Base-by-base conservation (phyloP, 2,888 invertebrate genomes). In the Neria commutata region DNA sequence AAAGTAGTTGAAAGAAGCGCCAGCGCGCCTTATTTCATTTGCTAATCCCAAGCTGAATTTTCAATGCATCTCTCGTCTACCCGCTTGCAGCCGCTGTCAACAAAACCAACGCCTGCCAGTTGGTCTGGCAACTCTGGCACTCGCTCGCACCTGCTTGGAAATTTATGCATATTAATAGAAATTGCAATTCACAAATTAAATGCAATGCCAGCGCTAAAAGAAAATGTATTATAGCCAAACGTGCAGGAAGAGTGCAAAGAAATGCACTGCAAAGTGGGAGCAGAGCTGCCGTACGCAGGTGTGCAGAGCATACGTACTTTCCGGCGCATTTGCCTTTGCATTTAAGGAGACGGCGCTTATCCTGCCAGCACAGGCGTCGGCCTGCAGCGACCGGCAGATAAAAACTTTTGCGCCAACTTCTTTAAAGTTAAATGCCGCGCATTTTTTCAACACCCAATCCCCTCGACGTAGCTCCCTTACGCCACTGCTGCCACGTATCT, bases 131-230 rank as follows among this genome's bases (percentile, higher is more conserved):
- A 14, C 6, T 33, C 14, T n/a, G 4, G 47, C 26, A 5, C 25
- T 14, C 29, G n/a, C 17, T 17, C 48, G 1, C 10, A 6, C n/a
- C 16, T 16, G 25, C 16, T 5, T 17, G 17, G 5, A 2, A 42
- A 48, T 19, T 69, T 68, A 73, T 74, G 75, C 73, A 72, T 72
- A 72, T 72, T 72, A 69, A 74, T 72, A 73, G 71, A 67, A 64
- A 67, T 63, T 25, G 53, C 53, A 53, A 53, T 53, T 50, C 50
- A 42, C 42, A 56, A 56, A 56, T 56, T 50, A 56, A 56, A 56
- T 56, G 48, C 55, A 48, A 17, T 10, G 19, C 14, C 37, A 19
- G 3, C 11, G 24, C 42, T 16, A 55, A 23, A 40, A 26, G 5
- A 40, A 33, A 8, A 37, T 23, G 10, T 25, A 45, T 16, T 21